These are phyloP conservation scores for Arrhopalites spinosus DNA, from an alignment of 2,888 invertebrate species.

Conservation along the genomic window DNA sequence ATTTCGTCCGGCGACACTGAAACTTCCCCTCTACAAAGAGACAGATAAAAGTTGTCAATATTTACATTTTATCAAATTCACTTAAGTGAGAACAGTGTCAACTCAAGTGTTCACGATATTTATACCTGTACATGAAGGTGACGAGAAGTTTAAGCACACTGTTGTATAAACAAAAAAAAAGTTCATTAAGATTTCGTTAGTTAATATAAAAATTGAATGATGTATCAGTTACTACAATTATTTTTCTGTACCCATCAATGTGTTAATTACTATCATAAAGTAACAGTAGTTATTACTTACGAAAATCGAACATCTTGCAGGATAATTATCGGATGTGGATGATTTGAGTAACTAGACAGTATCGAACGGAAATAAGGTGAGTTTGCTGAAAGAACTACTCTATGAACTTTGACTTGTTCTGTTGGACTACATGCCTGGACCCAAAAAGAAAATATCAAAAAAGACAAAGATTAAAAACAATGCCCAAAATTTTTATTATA, in stretches of 20 bases:
- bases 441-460: background rate
- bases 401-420: slow-evolving; percentile 54
- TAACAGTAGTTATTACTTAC: no score
- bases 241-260: no score
- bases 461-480: background rate
- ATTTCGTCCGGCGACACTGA: slow-evolving; percentile 54
- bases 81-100: no score
- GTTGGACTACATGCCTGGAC: slow-evolving; percentile 53
- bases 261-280: no score
- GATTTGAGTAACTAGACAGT: slow-evolving; percentile 51
- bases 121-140: slow-evolving; percentile 56
- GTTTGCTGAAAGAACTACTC: slow-evolving; percentile 55
- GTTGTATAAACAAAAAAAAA: no score
- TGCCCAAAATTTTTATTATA: no score
- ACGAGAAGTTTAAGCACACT: slow-evolving; percentile 55
- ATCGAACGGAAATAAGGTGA: slow-evolving; percentile 54
- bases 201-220: no score
- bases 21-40: slow-evolving; percentile 47
- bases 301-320: slow-evolving; percentile 55
- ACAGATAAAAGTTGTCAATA: no score
- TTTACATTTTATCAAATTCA: slow-evolving; percentile 18
- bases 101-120: background rate
- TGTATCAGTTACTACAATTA: no score
- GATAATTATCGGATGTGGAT: slow-evolving; percentile 56
- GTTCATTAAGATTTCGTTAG: no score